Base-by-base conservation (phyloP, 2,888 invertebrate species). In the Liodrosophila aerea region DNA sequence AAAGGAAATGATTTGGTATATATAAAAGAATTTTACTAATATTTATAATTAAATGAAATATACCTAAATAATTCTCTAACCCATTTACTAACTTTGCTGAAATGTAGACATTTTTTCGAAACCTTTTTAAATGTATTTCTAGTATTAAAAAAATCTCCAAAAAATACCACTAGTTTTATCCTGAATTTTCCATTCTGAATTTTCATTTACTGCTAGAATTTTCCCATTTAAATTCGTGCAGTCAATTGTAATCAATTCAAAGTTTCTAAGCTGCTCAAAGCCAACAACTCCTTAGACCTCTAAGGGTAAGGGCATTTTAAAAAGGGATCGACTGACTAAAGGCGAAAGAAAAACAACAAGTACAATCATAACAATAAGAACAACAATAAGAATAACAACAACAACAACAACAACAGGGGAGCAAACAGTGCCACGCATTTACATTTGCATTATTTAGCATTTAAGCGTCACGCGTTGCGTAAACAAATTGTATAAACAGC, bases 361-460 rank as follows among this genome's bases (percentile, higher is more conserved):
- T 40, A 49, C 31, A 52, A 34, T 15, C 44, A 51, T 8, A 51
- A 31, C n/a, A 39, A 37, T 8, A 33, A 7, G 13, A 45, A 49
- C 45, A 54, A 47, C 16, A 47, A 49, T 40, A 34, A n/a, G 34
- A 12, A 51, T 41, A 34, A 22, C 22, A 22, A 5, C 2, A 22
- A 22, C 22, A 22, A 22, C 31, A 47, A 47, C 40, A 33, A 30
- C 4, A 15, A 13, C 7, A 4, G 18, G 9, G 9, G 27, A 8
- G 36, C 75, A 76, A 73, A 82, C 73, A 78, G 76, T 76, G 66
- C 58, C 64, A 45, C 73, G 75, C 76, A 76, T 80, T 78, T 83
- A 63, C 83, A 85, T 82, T 82, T 82, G 86, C 81, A 85, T 85
- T 82, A 76, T 83, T 81, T 81, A 81, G 76, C 82, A 86, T 84